Evolutionary conservation across 2,888 invertebrate genomes (phyloP), one percentile per base, ranked within the genome.

Genomic region (Scaptodrosophila latifasciaeformis): DNA sequence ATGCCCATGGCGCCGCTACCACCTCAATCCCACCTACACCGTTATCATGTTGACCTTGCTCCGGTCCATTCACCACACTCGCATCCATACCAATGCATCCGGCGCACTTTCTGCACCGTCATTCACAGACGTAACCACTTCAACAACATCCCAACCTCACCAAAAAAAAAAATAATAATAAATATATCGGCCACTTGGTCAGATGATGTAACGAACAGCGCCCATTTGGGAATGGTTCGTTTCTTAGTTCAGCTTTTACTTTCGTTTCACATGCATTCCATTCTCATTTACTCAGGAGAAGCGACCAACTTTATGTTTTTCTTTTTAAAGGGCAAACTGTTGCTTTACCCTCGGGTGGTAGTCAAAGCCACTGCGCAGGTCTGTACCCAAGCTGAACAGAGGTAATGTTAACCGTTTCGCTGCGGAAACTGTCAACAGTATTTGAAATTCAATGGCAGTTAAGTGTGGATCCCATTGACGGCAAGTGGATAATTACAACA

Each of bases 321-420:
- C n/a, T 56, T 46, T 18, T 35, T 46, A 51, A 37, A 53, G 21
- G 59, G 44, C 80, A 70, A 75, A 78, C 81, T 75, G 75, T 75
- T 75, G 75, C 70, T 50, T 63, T 27, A 46, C 2, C 6, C 7
- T n/a, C n/a, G n/a, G 2, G 1, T 5, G 1, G 0, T n/a, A n/a
- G n/a, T n/a, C n/a, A n/a, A n/a, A n/a, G n/a, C 0, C 1, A 54
- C 9, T 58, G 81, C 79, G 75, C 78, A 74, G 56, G 81, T 30
- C 75, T 59, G 50, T 65, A 59, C 59, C 34, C 52, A 49, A 27
- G 15, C 10, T 12, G 30, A n/a, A 12, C 1, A 5, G n/a, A 12
- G 10, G 5, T 1, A 2, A 51, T 81, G 79, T 81, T 75, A 80
- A 70, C 75, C 78, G 75, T 15, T 80, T 81, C 56, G 6, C 2